Evolutionary conservation across 1,140 invertebrate genomes (phyloP).

Genomic region (Pentalonia nigronervosa): DNA sequence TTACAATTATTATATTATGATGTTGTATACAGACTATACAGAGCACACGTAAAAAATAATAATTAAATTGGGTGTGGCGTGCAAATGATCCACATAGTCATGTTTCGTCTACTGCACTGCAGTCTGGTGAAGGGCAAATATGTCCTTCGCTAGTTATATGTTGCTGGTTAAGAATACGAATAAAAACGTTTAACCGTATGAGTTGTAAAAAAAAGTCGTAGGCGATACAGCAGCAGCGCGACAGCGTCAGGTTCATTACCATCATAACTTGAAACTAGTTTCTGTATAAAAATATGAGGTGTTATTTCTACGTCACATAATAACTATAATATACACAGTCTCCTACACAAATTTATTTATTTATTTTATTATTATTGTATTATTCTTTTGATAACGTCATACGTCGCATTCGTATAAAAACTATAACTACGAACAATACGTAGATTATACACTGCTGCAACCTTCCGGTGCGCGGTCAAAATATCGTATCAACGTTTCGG

Average conservation of each 20-base stretch:
- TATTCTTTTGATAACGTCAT: slow-evolving; percentile 14
- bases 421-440: background rate
- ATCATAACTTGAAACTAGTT: background rate
- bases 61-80: slow-evolving; percentile 6
- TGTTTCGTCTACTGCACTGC: background rate
- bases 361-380: background rate
- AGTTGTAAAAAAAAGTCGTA: slow-evolving; percentile 32
- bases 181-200: background rate
- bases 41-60: background rate
- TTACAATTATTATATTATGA: background rate
- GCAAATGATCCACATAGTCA: slow-evolving; percentile 1
- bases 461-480: background rate
- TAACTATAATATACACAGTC: background rate
- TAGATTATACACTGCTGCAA: background rate
- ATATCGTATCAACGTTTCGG: slow-evolving; percentile 3
- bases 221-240: slow-evolving; percentile 12
- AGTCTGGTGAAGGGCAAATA: background rate
- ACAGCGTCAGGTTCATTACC: slow-evolving; percentile 20
- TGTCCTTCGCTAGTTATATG: background rate
- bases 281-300: background rate
- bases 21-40: background rate
- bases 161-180: background rate
- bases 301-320: background rate
- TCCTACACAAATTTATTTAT: background rate
- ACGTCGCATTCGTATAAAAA: slow-evolving; percentile 7